Percentiles rank a stretch among this genome's conserved stretches.
phyloP scores from a whole-genome alignment of 1,140 invertebrate genomes.

The Onthophagus taurus region DNA sequence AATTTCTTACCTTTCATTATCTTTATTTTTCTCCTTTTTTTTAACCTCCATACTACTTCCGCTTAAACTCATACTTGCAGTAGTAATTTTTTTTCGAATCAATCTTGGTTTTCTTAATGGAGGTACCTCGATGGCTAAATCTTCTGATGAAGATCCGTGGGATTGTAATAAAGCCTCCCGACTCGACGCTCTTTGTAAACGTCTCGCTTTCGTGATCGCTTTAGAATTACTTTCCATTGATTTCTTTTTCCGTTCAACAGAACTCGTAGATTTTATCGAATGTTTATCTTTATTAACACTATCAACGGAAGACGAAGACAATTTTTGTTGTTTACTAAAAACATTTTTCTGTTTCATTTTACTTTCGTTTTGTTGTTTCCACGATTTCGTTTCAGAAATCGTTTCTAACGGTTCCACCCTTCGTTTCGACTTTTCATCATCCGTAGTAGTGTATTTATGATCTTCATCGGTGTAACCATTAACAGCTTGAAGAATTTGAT shows the following conservation, averaged over 20 bases:
- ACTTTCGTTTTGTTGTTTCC: constrained; percentile 24
- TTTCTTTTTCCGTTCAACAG: constrained; percentile 18
- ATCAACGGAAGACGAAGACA: constrained; percentile 40
- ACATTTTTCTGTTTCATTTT: constrained; percentile 21
- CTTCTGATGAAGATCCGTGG: constrained; percentile 43
- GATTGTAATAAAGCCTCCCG: constrained; percentile 39
- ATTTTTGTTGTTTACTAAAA: too few species aligned
- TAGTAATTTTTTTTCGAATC: constrained; percentile 30
- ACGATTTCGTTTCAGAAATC: constrained; percentile 39
- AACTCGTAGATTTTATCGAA: constrained; percentile 14
- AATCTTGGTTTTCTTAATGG: constrained; percentile 31
- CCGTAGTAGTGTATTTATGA: constrained; percentile 30
- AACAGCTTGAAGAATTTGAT: constrained; percentile 43
- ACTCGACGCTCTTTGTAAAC: constrained; percentile 41
- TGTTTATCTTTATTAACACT: constrained; percentile 29
- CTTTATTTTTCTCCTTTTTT: constrained; percentile 23
- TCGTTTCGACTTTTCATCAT: constrained; percentile 20
- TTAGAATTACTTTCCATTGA: constrained; percentile 12
- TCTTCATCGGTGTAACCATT: constrained; percentile 45
- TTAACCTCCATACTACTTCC: constrained; percentile 29
- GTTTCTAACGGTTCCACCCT: constrained; percentile 32
- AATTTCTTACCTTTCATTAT: constrained; percentile 11
- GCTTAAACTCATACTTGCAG: too few species aligned
- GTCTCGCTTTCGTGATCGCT: constrained; percentile 35
- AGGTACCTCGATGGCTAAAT: constrained; percentile 34